phyloP scores from a whole-genome alignment of 2,113 vertebrate species.

The Cathartes aura region DNA sequence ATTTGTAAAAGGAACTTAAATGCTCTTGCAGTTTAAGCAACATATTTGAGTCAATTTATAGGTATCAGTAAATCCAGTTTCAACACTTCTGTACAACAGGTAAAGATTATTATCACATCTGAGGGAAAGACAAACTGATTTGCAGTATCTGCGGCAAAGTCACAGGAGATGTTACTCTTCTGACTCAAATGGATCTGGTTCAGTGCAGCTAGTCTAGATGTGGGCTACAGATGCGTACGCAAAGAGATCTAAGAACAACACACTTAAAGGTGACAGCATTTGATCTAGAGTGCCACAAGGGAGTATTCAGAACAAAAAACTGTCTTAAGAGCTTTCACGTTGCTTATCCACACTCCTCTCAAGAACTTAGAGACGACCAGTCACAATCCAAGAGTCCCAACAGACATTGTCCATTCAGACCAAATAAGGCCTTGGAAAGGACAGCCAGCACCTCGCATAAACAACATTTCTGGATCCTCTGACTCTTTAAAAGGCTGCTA shows the following conservation, averaged over 20 bases:
- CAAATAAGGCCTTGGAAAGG: background rate
- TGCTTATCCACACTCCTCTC: background rate
- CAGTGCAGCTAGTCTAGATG: background rate
- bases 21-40: background rate
- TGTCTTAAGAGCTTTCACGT: background rate
- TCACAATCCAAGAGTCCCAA: background rate
- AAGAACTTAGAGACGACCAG: background rate
- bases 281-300: background rate
- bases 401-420: background rate
- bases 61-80: background rate
- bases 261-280: background rate
- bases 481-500: background rate
- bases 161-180: background rate
- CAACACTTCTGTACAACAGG: background rate
- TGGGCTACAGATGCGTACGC: background rate
- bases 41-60: background rate
- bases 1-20: background rate
- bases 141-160: background rate
- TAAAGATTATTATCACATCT: background rate
- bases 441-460: background rate
- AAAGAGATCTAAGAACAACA: constrained; percentile 4
- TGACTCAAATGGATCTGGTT: background rate
- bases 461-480: background rate
- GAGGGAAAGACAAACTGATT: background rate
- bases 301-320: background rate